Evolutionary conservation across 1,140 invertebrate species (phyloP).

Genomic region (Macrostomum lignano): DNA sequence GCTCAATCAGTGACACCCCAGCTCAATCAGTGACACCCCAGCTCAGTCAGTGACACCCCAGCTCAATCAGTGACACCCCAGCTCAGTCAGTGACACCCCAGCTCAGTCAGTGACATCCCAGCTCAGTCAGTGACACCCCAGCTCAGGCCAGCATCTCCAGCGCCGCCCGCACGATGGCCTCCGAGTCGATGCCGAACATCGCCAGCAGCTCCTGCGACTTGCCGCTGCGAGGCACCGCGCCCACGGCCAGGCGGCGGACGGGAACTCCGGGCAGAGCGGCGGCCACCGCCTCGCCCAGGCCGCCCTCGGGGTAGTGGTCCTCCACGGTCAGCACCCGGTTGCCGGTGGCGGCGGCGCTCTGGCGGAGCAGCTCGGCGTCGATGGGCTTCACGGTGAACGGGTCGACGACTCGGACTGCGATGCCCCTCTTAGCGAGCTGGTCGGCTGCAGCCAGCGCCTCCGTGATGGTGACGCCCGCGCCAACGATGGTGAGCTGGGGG

Average conservation of each 20-base stretch:
- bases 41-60: too few species aligned
- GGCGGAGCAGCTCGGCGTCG: constrained; percentile 44
- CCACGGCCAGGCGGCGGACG: constrained; percentile 5
- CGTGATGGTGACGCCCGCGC: constrained; percentile 64
- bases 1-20: too few species aligned
- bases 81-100: too few species aligned
- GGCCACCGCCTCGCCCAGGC: constrained; percentile 4
- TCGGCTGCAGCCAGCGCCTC: constrained; percentile 61
- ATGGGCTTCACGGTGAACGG: constrained; percentile 83
- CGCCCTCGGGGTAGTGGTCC: constrained; percentile 76
- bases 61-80: too few species aligned
- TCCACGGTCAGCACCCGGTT: constrained; percentile 68
- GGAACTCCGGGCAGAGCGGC: too few species aligned
- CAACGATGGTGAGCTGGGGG: constrained; percentile 61
- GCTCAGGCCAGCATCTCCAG: too few species aligned
- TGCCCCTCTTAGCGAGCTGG: constrained; percentile 34
- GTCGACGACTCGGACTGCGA: constrained; percentile 54
- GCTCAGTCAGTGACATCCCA: too few species aligned
- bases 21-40: too few species aligned
- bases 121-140: too few species aligned
- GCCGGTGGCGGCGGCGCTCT: constrained; percentile 45
- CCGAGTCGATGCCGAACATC: constrained; percentile 8
- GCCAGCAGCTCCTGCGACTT: constrained; percentile 8
- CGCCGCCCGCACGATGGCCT: not conserved
- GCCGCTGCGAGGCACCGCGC: constrained; percentile 8